Conservation (phyloP, 2,888 invertebrate genomes). For the Sepiola atlantica region DNA sequence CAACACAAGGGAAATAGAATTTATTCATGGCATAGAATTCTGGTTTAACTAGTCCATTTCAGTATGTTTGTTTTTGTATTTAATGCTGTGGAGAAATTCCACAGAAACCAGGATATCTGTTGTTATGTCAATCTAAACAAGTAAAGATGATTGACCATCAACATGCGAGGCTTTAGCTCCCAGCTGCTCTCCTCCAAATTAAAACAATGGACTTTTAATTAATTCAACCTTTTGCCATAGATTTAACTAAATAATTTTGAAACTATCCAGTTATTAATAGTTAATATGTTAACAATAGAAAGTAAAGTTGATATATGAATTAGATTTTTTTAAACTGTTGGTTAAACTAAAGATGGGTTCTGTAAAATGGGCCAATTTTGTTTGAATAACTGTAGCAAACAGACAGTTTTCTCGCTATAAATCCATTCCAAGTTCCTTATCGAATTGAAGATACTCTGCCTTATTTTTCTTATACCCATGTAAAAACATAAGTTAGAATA, state of each 20-base stretch:
- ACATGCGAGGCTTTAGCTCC: neutral
- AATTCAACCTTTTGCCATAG: neutral
- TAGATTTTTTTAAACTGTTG: neutral
- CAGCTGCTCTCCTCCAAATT: neutral
- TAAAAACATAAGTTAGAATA: too few species aligned
- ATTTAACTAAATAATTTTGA: neutral
- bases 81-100: neutral
- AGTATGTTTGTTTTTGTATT: neutral
- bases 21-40: neutral
- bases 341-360: neutral
- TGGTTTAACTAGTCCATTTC: neutral
- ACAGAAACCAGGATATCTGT: neutral
- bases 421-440: neutral
- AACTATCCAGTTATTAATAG: neutral
- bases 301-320: neutral
- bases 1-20: slow-evolving; percentile 16
- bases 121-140: neutral
- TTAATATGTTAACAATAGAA: neutral
- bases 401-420: too few species aligned
- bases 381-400: neutral
- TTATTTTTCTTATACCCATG: too few species aligned
- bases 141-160: neutral
- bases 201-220: neutral
- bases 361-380: neutral
- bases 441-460: neutral